These are phyloP conservation scores for Drosophila mayaguana DNA, from an alignment of 2,888 invertebrate genomes.

Conservation along the genomic window DNA sequence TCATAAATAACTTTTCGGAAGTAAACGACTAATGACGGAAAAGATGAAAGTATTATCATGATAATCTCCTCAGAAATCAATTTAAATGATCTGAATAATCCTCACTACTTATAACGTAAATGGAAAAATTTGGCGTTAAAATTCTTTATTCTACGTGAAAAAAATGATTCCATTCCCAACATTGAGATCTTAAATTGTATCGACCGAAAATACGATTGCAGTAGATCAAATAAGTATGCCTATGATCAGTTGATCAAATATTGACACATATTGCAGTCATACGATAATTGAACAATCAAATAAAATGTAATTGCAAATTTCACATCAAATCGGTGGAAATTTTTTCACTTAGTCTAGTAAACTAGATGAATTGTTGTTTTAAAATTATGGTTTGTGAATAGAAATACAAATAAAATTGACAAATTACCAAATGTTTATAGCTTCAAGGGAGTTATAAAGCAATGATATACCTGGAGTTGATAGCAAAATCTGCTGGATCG, in stretches of 20 bases:
- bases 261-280: constrained; percentile 17
- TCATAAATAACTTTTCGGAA: background rate
- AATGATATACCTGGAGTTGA: background rate
- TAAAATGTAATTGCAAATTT: constrained; percentile 2
- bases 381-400: too few relatives aligned
- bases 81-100: background rate
- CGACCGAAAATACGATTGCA: constrained; percentile 5
- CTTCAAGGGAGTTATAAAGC: background rate
- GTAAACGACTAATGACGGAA: background rate
- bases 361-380: background rate
- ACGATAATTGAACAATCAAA: constrained; percentile 20
- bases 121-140: background rate
- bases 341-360: background rate
- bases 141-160: too few relatives aligned
- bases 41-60: background rate
- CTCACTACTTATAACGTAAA: background rate
- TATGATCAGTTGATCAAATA: constrained; percentile 16
- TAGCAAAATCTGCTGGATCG: too few relatives aligned
- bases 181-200: background rate
- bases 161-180: background rate
- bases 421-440: background rate
- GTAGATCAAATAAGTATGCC: constrained; percentile 23
- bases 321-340: background rate
- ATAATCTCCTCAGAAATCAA: background rate
- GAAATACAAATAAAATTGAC: too few relatives aligned